Conservation (phyloP, 2,888 invertebrate genomes). For the Leucophenga montana region DNA sequence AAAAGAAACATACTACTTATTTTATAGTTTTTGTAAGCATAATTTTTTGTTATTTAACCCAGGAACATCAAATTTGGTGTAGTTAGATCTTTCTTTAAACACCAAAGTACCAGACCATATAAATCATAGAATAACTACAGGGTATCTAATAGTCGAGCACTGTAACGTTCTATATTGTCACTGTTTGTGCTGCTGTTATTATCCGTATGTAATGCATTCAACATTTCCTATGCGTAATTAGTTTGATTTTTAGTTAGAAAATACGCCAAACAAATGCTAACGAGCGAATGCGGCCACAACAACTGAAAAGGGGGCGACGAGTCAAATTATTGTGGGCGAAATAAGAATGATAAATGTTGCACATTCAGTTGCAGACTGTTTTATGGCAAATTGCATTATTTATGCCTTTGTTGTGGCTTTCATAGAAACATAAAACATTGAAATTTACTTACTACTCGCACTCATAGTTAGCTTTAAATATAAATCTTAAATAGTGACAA, state of each 20-base stretch:
- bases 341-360: slow-evolving; percentile 1
- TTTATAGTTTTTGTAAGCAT: too few species aligned
- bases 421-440: too few species aligned
- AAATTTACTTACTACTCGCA: too few species aligned
- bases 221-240: slow-evolving; percentile 26
- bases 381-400: too few species aligned
- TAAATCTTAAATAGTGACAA: slow-evolving; percentile 11
- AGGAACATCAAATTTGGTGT: too few species aligned
- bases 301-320: slow-evolving; percentile 37
- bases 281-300: neutral
- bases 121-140: neutral
- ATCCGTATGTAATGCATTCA: neutral
- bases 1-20: too few species aligned
- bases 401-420: too few species aligned
- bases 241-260: slow-evolving; percentile 12
- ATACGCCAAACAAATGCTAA: too few species aligned
- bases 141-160: neutral
- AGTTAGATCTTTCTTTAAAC: too few species aligned
- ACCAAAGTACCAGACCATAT: too few species aligned
- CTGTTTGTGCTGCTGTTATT: slow-evolving; percentile 1
- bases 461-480: too few species aligned
- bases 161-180: neutral
- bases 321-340: slow-evolving; percentile 56
- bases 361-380: neutral
- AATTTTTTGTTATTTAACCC: too few species aligned